Conservation (phyloP, 1,140 invertebrate species). For the Scaptomyza hsui region DNA sequence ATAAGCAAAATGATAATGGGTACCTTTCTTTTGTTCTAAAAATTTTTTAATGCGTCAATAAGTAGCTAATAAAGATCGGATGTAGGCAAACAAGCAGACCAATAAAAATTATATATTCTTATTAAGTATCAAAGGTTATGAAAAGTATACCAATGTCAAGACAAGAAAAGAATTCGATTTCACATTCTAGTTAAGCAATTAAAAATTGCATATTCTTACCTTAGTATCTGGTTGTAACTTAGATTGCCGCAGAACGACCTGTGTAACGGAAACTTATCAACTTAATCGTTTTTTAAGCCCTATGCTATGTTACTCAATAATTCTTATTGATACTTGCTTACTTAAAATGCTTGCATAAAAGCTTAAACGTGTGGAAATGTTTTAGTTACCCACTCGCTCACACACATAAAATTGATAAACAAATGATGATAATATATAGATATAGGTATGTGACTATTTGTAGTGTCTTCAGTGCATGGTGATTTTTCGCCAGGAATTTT, state of each 20-base stretch:
- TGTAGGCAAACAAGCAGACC: no score
- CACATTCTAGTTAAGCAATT: no score
- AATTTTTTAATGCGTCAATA: no score
- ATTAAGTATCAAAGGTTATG: no score
- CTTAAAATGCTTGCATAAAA: not conserved
- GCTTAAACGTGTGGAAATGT: not conserved
- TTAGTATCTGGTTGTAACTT: not conserved
- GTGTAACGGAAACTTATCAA: constrained; percentile 48
- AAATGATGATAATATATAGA: constrained; percentile 17
- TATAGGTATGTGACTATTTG: not conserved
- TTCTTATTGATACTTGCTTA: not conserved
- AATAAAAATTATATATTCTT: no score
- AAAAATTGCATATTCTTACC: no score
- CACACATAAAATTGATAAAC: constrained; percentile 10
- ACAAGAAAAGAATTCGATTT: no score
- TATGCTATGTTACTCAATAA: constrained; percentile 1
- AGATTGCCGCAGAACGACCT: not conserved
- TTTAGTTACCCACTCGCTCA: constrained; percentile 14
- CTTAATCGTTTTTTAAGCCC: constrained; percentile 47
- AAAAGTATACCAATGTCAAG: no score
- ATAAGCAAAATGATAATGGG: not conserved
- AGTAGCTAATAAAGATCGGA: no score
- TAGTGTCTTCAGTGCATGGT: not conserved
- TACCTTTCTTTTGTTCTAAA: no score
- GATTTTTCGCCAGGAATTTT: constrained; percentile 9